Evolutionary conservation across 2,113 vertebrate genomes (phyloP).

Genomic region (Scytalopus superciliaris): DNA sequence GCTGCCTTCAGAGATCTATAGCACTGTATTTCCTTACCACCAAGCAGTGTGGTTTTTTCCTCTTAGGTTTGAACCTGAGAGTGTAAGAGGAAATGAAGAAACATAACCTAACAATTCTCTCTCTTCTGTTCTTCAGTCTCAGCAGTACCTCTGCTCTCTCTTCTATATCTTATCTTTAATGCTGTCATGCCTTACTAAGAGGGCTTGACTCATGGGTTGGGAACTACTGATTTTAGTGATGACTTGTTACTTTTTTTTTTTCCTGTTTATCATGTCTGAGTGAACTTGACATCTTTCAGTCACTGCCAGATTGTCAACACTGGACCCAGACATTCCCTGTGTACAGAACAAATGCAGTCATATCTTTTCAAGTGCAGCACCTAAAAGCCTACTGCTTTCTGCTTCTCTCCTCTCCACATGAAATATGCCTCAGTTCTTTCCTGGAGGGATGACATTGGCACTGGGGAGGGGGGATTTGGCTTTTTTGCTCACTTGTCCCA

Average conservation of each 20-base stretch:
- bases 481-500: fast-evolving
- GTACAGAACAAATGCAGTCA: not conserved
- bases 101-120: not conserved
- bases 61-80: not conserved
- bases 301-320: not conserved
- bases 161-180: conserved; percentile 3
- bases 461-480: not conserved
- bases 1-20: not conserved
- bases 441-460: not conserved
- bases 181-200: not conserved
- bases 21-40: not conserved
- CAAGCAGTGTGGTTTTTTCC: not conserved
- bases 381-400: not conserved
- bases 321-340: not conserved
- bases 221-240: conserved; percentile 6
- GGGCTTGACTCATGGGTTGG: not conserved
- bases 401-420: not conserved
- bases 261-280: not conserved
- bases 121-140: not conserved
- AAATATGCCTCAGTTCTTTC: not conserved
- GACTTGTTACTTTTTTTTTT: not conserved
- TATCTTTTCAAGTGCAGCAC: not conserved
- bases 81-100: not conserved
- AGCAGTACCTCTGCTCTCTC: not conserved
- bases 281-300: not conserved